These are phyloP conservation scores for Bugulina stolonifera DNA, from an alignment of 2,888 invertebrate genomes.

Conservation along the genomic window DNA sequence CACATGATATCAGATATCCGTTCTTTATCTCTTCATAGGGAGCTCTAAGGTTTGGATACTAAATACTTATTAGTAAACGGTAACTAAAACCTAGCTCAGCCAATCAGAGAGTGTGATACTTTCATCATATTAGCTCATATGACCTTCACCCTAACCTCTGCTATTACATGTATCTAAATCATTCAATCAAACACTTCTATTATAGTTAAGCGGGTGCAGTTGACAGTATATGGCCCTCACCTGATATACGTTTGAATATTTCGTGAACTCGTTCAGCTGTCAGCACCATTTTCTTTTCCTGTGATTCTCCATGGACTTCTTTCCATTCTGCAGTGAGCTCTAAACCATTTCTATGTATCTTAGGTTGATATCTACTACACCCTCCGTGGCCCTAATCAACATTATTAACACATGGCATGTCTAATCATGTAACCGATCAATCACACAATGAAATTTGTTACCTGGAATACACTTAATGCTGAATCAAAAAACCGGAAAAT, in stretches of 20 bases:
- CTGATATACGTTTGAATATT: constrained; percentile 83
- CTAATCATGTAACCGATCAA: neutral
- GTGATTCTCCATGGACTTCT: constrained; percentile 93
- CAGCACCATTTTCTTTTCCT: constrained; percentile 83
- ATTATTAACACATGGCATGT: neutral
- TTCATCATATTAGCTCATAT: too few species aligned
- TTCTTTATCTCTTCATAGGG: neutral
- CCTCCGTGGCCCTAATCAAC: constrained; percentile 75
- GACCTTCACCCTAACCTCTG: too few species aligned
- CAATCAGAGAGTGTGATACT: neutral
- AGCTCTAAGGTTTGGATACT: neutral
- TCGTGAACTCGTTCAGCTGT: constrained; percentile 96
- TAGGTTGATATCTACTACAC: constrained; percentile 96
- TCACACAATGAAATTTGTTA: neutral
- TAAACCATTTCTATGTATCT: constrained; percentile 77
- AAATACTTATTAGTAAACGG: neutral
- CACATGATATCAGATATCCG: constrained; percentile 23
- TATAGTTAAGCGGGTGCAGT: too few species aligned
- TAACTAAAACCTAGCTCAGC: neutral
- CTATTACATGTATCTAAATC: too few species aligned
- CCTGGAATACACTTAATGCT: too few species aligned
- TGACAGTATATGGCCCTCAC: too few species aligned
- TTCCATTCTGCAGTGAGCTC: constrained; percentile 96
- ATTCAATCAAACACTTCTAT: too few species aligned
- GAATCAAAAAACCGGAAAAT: neutral